Conservation (phyloP, 2,888 invertebrate species). For the Ethmia dodecea region DNA sequence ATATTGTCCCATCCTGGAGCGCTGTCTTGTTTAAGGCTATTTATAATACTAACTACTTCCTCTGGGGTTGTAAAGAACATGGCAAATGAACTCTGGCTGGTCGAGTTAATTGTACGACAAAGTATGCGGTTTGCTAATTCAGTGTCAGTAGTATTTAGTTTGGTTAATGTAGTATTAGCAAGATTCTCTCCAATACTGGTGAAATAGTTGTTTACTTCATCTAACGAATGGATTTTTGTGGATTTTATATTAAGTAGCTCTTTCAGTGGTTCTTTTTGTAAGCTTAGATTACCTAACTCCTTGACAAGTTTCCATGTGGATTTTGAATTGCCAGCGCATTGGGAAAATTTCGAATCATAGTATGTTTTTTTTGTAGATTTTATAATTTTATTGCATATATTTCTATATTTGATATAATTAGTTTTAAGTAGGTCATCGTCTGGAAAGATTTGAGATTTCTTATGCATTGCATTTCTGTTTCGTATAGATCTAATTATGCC, state of each 20-base stretch:
- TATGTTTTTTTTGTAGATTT: not conserved
- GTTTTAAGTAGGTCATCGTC: not conserved
- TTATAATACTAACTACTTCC: too few species aligned
- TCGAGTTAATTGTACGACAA: too few species aligned
- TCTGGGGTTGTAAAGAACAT: too few species aligned
- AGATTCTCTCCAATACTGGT: not conserved
- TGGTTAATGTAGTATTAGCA: not conserved
- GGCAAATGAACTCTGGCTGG: too few species aligned
- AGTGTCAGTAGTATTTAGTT: not conserved
- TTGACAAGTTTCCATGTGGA: not conserved
- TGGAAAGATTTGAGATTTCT: not conserved
- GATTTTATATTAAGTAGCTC: not conserved
- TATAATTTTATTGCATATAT: not conserved
- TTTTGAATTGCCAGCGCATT: not conserved
- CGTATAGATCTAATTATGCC: not conserved
- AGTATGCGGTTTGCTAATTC: too few species aligned
- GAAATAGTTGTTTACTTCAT: not conserved
- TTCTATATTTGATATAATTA: not conserved
- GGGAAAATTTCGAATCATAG: not conserved
- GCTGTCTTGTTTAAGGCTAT: too few species aligned
- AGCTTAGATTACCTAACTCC: not conserved
- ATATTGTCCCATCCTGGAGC: constrained; percentile 12
- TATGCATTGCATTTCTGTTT: not conserved
- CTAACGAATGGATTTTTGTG: not conserved
- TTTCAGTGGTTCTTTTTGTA: not conserved